Conservation (phyloP, 92 coral and sea anemone species). For the Umimayanthus chanpuru region DNA sequence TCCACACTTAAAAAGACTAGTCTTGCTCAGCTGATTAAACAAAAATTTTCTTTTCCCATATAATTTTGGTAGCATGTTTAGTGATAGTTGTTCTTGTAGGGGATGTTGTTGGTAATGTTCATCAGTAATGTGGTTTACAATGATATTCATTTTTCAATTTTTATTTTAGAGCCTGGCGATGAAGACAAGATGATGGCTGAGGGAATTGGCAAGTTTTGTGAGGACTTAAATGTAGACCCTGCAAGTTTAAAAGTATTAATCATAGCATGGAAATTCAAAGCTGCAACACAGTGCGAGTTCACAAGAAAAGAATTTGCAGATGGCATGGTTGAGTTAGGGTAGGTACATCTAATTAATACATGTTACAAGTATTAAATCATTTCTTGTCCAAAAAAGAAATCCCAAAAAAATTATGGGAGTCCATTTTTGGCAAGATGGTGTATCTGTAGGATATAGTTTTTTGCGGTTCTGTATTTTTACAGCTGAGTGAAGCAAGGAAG, state of each 20-base stretch:
- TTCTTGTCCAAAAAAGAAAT: no score
- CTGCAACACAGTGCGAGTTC: conserved; percentile 98
- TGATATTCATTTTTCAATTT: background rate
- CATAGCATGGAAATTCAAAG: conserved; percentile 97
- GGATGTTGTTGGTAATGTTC: background rate
- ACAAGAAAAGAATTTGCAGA: conserved; percentile 93
- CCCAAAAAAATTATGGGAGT: no score
- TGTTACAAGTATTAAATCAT: background rate
- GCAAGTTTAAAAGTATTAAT: conserved; percentile 88
- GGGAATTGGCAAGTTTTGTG: conserved; percentile 89
- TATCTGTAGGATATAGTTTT: no score
- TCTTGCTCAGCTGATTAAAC: no score
- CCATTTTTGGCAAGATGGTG: no score
- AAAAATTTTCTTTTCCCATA: no score
- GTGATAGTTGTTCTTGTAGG: no score
- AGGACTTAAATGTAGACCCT: conserved; percentile 91
- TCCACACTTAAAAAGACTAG: no score
- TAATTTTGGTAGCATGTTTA: no score
- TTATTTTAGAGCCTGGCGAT: conserved; percentile 74
- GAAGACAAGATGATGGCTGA: conserved; percentile 95
- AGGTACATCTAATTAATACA: conserved; percentile 30
- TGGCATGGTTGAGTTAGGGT: conserved; percentile 97
- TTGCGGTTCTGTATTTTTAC: no score
- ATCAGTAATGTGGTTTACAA: background rate
- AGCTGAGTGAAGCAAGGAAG: no score